Base-by-base conservation (phyloP, 2,888 invertebrate genomes). In the Drosophila prolongata region DNA sequence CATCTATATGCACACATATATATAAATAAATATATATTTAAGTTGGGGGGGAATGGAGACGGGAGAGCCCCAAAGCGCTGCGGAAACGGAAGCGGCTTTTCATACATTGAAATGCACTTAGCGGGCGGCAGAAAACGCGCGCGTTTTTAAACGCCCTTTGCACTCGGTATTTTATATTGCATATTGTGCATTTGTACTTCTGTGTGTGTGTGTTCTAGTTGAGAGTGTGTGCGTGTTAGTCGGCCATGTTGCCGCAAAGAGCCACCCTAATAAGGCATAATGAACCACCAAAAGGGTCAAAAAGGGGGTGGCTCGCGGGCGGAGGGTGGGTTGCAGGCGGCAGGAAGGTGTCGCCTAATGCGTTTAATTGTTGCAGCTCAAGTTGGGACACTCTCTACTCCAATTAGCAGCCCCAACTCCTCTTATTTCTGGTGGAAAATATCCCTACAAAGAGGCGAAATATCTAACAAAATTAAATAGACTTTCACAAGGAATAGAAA, bases 81-180 rank as follows among this genome's bases (percentile, higher is more conserved):
- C 66, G 65, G 65, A 44, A 66, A 47, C 67, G 66, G 67, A 66
- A 66, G 55, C 67, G 46, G 55, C 56, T 60, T 72, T 58, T 59
- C 53, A 54, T 65, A 83, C 83, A 83, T 87, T 83, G 87, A 83
- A 83, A 83, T 87, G 87, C 83, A 83, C 87, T 83, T 85, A 82
- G 76, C 42, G 43, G 65, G 61, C 57, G 75, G 56, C 68, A 44
- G 64, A 71, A 86, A 83, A 72, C 76, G 79, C 79, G 80, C 83
- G 86, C 83, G 83, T 73, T 84, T 78, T 75, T 67, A 79, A 85
- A 82, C 87, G 87, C 80, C 60, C 67, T 40, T 5, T 19, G 78
- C 69, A 44, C 57, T 62, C 19, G 11, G 11, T 11, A 35, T 35
- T 35, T 11, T 9, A 35, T 11, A 35, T 11, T 35, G 11, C 35